phyloP scores from a whole-genome alignment of 2,888 invertebrate genomes.

The Lasiommata megera region DNA sequence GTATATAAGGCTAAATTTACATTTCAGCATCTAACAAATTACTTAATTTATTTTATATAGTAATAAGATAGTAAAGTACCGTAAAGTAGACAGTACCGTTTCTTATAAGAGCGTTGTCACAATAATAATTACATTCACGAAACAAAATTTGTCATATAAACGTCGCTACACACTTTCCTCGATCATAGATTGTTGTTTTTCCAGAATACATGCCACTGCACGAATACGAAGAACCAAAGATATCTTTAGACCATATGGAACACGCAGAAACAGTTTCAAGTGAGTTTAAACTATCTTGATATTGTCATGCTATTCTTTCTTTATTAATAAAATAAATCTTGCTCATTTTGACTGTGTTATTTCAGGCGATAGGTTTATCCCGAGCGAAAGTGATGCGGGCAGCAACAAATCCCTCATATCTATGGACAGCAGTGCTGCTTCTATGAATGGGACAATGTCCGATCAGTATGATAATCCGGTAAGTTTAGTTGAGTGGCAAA shows the following conservation, averaged over 20 bases:
- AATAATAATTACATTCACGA: too few species aligned
- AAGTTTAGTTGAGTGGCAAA: slow-evolving; percentile 35
- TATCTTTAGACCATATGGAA: slow-evolving; percentile 62
- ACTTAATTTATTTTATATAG: too few species aligned
- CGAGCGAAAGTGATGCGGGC: slow-evolving; percentile 69
- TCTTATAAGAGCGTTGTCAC: too few species aligned
- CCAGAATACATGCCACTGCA: slow-evolving; percentile 68
- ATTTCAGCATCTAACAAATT: too few species aligned
- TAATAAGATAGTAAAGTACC: too few species aligned
- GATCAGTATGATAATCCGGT: slow-evolving; percentile 67
- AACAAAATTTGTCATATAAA: too few species aligned
- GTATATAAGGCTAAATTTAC: too few species aligned
- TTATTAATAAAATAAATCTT: not conserved
- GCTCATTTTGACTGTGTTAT: not conserved
- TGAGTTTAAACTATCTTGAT: slow-evolving; percentile 41
- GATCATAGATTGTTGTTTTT: not conserved
- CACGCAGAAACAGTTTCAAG: slow-evolving; percentile 68
- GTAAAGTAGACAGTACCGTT: too few species aligned
- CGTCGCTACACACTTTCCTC: too few species aligned
- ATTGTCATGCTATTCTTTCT: not conserved
- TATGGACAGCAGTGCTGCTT: slow-evolving; percentile 58
- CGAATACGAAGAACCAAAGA: slow-evolving; percentile 68
- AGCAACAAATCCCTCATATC: slow-evolving; percentile 71
- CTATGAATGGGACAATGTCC: slow-evolving; percentile 66
- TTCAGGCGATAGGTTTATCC: slow-evolving; percentile 64